These are phyloP conservation scores for Mactromeris polynyma DNA, from an alignment of 2,888 invertebrate species.

Conservation along the genomic window DNA sequence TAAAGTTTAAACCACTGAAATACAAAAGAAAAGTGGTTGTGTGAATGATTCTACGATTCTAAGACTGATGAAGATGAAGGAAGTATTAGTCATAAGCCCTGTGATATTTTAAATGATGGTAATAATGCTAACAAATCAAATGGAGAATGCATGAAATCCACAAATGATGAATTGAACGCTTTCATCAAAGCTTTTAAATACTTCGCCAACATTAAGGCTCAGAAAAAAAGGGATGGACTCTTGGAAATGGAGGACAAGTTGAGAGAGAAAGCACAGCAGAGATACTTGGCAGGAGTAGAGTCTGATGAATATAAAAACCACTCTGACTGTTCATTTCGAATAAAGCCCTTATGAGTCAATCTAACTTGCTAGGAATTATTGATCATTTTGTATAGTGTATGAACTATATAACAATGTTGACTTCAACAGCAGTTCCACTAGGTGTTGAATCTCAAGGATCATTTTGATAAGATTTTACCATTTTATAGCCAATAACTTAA, in stretches of 20 bases:
- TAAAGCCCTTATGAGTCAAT: background rate
- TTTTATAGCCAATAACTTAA: no score
- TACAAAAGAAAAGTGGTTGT: no score
- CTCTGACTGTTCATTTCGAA: background rate
- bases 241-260: background rate
- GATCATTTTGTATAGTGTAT: no score
- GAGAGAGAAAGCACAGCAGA: background rate
- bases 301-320: background rate
- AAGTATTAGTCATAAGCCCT: background rate
- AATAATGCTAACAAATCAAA: background rate
- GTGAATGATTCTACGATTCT: background rate
- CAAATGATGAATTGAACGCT: conserved; percentile 20
- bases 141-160: background rate
- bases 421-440: no score
- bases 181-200: conserved; percentile 9
- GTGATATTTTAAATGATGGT: background rate
- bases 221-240: background rate
- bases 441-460: no score
- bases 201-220: background rate
- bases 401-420: no score
- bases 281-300: background rate
- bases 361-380: no score
- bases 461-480: no score
- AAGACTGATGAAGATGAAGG: background rate
- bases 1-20: background rate